Evolutionary conservation across 2,113 vertebrate genomes (phyloP), one percentile per base, ranked within the genome.

Genomic region (Mesocricetus auratus): DNA sequence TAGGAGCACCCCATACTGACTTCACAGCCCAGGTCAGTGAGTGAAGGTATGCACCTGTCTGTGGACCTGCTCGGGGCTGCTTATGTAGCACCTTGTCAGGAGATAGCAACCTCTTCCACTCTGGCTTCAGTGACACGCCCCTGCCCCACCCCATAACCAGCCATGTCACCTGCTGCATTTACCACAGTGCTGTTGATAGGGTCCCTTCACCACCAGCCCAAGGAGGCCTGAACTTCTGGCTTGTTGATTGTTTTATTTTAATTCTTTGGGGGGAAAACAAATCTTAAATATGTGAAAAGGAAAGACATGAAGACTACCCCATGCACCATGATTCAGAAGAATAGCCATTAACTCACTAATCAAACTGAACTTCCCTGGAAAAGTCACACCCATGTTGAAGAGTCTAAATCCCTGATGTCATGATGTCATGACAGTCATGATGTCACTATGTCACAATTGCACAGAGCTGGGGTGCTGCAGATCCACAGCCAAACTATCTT

Each of bases 151-250:
- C 12, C 60, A 9, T 47, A 66, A 21, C 9, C 6, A 42, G 58
- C 56, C 21, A 13, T 0, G 11, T 45, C 21, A 1, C 66, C 36
- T 4, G 29, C 1, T 1, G 15, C 21, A 1, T 42, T 8, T 31
- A 45, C 21, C 31, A 31, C n/a, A 9, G 0, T 11, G 17, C n/a
- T 2, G 31, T 1, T 5, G 50, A 6, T 64, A 9, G 13, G 10
- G 24, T 5, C 10, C 6, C 47, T 45, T 33, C 3, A 24, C 1
- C 17, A 0, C 47, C 21, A 11, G 2, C 15, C 22, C 68, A 17
- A 17, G 68, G 9, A 53, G 16, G 1, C 60, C 16, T 47, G 19
- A 3, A 7, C 17, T 58, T 58, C 39, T 0, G 26, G 26, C 16
- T 7, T 68, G 58, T 22, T 66, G 39, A 1, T 53, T 62, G 7